Conservation (phyloP, 1,140 invertebrate genomes). For the Drosophila eugracilis region DNA sequence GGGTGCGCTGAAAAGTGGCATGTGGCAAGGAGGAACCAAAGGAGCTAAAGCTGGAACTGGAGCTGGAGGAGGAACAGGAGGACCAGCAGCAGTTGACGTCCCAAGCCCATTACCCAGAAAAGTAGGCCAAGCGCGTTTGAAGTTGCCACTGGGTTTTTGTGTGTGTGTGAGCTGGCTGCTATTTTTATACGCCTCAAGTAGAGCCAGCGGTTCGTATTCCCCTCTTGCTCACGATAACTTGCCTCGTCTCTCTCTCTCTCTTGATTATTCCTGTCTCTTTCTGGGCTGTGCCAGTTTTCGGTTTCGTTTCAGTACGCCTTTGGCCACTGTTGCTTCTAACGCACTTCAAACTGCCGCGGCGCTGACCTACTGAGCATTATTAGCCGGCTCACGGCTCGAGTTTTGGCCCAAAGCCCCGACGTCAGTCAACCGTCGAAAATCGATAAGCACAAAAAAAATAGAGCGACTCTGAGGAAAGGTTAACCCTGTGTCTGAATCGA, state of each 20-base stretch:
- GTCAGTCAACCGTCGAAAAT: constrained; percentile 70
- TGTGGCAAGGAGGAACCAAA: constrained; percentile 12
- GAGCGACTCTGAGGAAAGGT: constrained; percentile 25
- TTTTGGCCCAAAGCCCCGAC: constrained; percentile 25
- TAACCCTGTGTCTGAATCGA: constrained; percentile 18
- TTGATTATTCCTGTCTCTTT: constrained; percentile 10
- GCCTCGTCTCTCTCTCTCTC: neutral
- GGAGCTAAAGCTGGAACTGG: constrained; percentile 1
- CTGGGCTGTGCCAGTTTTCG: constrained; percentile 45
- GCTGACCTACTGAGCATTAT: constrained; percentile 79
- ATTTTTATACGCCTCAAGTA: constrained; percentile 72
- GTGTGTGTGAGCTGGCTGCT: constrained; percentile 45
- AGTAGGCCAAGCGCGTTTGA: constrained; percentile 81
- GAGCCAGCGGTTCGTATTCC: constrained; percentile 40
- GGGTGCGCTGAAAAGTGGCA: constrained; percentile 34
- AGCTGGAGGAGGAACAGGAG: constrained; percentile 6
- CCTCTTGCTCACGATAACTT: neutral
- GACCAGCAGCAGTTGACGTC: constrained; percentile 53
- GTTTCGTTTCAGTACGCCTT: constrained; percentile 45
- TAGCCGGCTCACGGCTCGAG: constrained; percentile 64
- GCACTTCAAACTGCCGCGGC: constrained; percentile 72
- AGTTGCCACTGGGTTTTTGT: constrained; percentile 68
- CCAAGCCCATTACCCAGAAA: constrained; percentile 69
- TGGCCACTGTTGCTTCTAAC: constrained; percentile 79
- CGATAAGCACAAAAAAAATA: constrained; percentile 60